phyloP scores from a whole-genome alignment of 2,113 vertebrate species.

The Entomyzon cyanotis region DNA sequence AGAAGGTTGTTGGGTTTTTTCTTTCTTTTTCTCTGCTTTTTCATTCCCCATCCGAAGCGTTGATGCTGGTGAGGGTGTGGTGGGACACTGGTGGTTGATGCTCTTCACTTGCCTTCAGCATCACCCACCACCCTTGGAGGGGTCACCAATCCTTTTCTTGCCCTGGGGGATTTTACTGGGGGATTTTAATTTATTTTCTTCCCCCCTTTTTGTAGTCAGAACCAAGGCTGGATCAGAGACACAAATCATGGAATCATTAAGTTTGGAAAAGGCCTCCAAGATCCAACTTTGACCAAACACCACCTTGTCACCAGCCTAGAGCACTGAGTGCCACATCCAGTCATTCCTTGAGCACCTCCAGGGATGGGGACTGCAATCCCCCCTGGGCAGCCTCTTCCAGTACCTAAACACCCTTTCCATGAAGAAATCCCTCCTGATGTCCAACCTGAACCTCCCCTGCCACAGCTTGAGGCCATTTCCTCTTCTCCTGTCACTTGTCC shows the following conservation, averaged over 20 bases:
- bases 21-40: neutral
- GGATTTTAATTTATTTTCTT: neutral
- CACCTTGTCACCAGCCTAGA: neutral
- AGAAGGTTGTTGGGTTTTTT: neutral
- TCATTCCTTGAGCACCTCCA: neutral
- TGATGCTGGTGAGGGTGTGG: neutral
- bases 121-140: neutral
- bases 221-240: neutral
- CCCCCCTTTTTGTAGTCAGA: neutral
- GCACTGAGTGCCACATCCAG: neutral
- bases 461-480: neutral
- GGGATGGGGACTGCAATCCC: neutral
- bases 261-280: neutral
- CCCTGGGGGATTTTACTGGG: rapidly evolving
- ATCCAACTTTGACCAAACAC: neutral
- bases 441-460: neutral
- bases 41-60: neutral
- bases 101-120: neutral
- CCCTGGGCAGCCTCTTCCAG: neutral
- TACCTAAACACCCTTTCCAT: neutral
- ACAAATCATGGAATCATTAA: neutral
- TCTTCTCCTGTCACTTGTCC: neutral
- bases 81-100: neutral
- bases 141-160: neutral
- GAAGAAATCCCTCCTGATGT: neutral